Conservation (phyloP, 2,113 vertebrate genomes). For the human region GRCh38 chr20:42856501-42857000, state of each 20-base stretch:
- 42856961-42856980: not conserved
- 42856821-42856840: not conserved
- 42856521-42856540: not conserved
- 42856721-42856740: not conserved
- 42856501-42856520: not conserved
- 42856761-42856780: not conserved
- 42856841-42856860: not conserved
- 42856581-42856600: not conserved
- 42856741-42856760: not conserved
- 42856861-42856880: not conserved
- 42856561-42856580: not conserved
- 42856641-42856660: not conserved
- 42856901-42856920: not conserved
- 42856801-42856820: not conserved
- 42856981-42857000: not conserved
- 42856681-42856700: not conserved
- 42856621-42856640: too few relatives aligned
- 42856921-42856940: accelerated
- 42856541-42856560: accelerated
- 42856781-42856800: not conserved
- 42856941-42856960: not conserved
- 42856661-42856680: not conserved
- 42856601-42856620: too few relatives aligned
- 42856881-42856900: not conserved
- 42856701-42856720: not conserved